Conservation (phyloP, 2,888 invertebrate genomes). For the Pinctada fucata region DNA sequence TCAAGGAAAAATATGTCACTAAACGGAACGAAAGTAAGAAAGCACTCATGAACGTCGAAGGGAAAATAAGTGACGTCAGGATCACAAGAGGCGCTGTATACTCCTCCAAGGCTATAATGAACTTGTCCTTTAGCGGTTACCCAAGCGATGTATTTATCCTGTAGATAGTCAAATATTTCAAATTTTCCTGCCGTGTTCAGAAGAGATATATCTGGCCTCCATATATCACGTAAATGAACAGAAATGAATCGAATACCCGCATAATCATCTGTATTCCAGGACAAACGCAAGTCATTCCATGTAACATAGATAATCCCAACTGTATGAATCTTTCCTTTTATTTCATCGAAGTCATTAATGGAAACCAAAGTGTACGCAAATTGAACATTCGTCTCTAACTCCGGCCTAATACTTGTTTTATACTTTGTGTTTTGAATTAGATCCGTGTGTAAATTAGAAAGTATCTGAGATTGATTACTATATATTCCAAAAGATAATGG, state of each 20-base stretch:
- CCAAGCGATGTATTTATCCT: background rate
- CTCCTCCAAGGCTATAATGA: background rate
- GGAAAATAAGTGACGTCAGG: slow-evolving; percentile 1
- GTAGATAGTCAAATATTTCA: background rate
- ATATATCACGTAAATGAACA: background rate
- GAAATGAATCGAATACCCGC: background rate
- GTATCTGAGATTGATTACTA: no score
- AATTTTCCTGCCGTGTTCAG: background rate
- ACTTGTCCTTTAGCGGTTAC: background rate
- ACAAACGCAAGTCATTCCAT: background rate
- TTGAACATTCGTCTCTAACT: no score
- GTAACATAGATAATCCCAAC: background rate
- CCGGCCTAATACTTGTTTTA: no score
- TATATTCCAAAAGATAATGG: no score
- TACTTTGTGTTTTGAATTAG: no score
- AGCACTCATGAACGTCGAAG: background rate
- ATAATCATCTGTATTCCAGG: background rate
- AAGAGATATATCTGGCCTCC: background rate
- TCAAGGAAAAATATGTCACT: background rate
- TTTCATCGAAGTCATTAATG: background rate
- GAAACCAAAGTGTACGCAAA: background rate
- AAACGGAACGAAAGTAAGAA: background rate
- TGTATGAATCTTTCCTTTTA: background rate
- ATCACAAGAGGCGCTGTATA: background rate
- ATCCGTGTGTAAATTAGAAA: no score